Conservation (phyloP, 2,113 vertebrate genomes). For the Brienomyrus longianalis region DNA sequence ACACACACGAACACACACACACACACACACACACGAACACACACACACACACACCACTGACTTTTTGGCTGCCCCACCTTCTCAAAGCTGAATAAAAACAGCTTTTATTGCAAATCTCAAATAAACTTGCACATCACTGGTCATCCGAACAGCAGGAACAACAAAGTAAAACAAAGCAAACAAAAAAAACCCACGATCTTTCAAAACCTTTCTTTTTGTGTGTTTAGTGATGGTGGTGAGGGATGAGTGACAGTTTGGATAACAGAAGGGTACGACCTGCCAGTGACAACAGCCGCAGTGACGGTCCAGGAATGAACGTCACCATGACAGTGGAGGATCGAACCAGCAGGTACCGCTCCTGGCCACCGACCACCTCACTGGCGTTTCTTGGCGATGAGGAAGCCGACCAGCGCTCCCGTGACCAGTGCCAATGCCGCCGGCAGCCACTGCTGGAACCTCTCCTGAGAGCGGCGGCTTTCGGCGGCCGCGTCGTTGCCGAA, state of each 20-base stretch:
- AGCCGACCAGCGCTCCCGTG: constrained; percentile 36
- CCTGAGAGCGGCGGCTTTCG: constrained; percentile 28
- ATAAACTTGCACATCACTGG: not conserved
- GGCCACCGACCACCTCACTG: constrained; percentile 21
- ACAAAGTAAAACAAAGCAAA: not conserved
- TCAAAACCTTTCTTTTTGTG: not conserved
- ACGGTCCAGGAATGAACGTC: not conserved
- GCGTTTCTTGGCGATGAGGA: constrained; percentile 37
- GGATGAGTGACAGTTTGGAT: not conserved
- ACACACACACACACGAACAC: too few relatives aligned
- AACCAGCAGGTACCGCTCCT: not conserved
- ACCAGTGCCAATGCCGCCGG: constrained; percentile 34
- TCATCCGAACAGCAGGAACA: not conserved
- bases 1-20: not conserved
- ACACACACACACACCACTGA: not conserved
- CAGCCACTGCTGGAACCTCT: constrained; percentile 38
- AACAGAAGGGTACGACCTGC: not conserved
- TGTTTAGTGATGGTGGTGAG: not conserved
- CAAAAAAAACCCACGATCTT: not conserved
- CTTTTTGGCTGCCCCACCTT: not conserved
- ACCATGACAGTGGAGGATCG: not conserved
- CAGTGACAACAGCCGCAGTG: not conserved
- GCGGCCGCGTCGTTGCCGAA: constrained; percentile 41
- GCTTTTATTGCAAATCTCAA: not conserved
- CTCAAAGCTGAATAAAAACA: not conserved